These are phyloP conservation scores for Eleutherodactylus coqui DNA, from an alignment of 2,797 vertebrate genomes.

Conservation along the genomic window DNA sequence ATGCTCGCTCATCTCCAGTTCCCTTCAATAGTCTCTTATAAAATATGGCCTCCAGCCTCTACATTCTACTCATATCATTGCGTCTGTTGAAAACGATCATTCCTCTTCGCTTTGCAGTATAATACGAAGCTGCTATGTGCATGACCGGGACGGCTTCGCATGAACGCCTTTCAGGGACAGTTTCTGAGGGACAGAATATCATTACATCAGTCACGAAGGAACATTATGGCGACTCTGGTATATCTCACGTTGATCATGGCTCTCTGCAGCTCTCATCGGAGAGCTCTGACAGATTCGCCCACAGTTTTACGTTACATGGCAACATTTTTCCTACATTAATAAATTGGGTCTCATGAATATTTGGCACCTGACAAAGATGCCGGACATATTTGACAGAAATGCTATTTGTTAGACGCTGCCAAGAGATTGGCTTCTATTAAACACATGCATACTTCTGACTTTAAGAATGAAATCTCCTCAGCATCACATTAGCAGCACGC, in stretches of 20 bases:
- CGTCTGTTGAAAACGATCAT: not conserved
- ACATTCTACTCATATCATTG: no score
- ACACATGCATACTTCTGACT: slow-evolving; percentile 69
- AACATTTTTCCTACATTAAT: slow-evolving; percentile 47
- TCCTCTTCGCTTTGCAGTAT: not conserved
- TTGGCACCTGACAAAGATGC: slow-evolving; percentile 69
- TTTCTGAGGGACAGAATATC: not conserved
- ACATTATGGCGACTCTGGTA: not conserved
- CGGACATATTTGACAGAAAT: slow-evolving; percentile 66
- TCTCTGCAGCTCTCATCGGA: slow-evolving; percentile 14
- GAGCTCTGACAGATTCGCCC: slow-evolving; percentile 24
- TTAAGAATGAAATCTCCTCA: slow-evolving; percentile 72
- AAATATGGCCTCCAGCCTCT: no score
- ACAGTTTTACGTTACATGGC: slow-evolving; percentile 23
- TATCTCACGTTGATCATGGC: not conserved
- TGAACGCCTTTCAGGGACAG: slow-evolving; percentile 2
- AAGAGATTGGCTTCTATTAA: slow-evolving; percentile 73
- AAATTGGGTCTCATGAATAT: slow-evolving; percentile 67
- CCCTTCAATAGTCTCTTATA: no score
- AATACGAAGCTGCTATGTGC: not conserved
- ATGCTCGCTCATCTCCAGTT: no score
- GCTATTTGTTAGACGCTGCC: slow-evolving; percentile 67
- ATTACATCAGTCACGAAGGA: slow-evolving; percentile 16
- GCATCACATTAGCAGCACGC: slow-evolving; percentile 66
- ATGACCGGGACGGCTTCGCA: not conserved